Base-by-base conservation (phyloP, 2,888 invertebrate species). In the Cerastis leucographa region DNA sequence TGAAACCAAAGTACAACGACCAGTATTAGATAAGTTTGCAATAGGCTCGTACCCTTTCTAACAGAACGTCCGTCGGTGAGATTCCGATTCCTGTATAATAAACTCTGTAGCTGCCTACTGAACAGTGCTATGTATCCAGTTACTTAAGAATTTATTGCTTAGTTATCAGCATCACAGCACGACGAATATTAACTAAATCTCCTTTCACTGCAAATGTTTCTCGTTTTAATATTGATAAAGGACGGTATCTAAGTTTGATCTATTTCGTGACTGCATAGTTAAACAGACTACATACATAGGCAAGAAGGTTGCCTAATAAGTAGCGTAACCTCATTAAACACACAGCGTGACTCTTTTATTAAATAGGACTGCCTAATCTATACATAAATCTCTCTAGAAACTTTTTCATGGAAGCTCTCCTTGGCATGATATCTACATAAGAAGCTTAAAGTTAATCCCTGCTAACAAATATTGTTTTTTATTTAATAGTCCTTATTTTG, bases 21-120 rank as follows among this genome's bases (percentile, higher is more conserved):
- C 19, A 19, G 49, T 9, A 59, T 85, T 68, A 68, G 72, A 64
- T 68, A 85, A 71, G 11, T 40, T n/a, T 35, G 25, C 25, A 74
- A 46, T 72, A 49, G 69, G 11, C 74, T 74, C 35, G 40, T 54
- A 71, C 78, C 83, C 78, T 78, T 83, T 86, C 79, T 85, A 85
- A 83, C 44, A 78, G 65, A 72, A 65, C 85, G 77, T 70, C 25
- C 85, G 77, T 70, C 25, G 35, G 14, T 35, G 42, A 56, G 65
- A 78, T 81, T 85, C 85, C 72, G 70, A 76, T 87, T 85, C 76
- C 80, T 76, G 78, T 72, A 78, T 80, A 84, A 82, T 80, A 87
- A 83, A 84, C 71, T 76, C 54, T 65, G 75, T 25, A 73, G 64
- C 69, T 51, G 49, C 42, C 59, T 46, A 64, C 67, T 19, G 19